Evolutionary conservation across 2,113 vertebrate genomes (phyloP), one percentile per base, ranked within the genome.

Genomic region (Triplophysa tibetana): DNA sequence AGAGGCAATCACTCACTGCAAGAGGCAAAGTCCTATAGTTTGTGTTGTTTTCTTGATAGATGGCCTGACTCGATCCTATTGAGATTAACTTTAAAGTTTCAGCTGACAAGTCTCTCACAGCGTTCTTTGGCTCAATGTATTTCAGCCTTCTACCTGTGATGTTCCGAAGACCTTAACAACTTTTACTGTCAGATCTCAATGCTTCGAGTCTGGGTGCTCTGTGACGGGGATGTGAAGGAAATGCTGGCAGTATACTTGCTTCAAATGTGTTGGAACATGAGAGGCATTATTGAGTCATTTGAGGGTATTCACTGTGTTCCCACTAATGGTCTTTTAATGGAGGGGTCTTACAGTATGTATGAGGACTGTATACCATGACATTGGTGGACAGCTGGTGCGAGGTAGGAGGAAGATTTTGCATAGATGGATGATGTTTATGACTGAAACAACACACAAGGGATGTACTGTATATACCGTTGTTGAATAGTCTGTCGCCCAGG

Each of bases 311-410:
- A 17, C 29, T 54, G 4, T 70, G 23, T n/a, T 29, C 23, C 26
- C 41, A 26, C 3, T 75, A 48, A 75, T 48, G 26, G 16, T 65
- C 7, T 77, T 38, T 77, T 33, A 54, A 77, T 77, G 61, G 24
- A 48, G 41, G 45, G 24, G 7, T 43, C 12, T 65, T 61, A 38
- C 33, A 38, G 33, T 38, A 14, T 54, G 26, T 38, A 24, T 33
- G 48, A 8, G 16, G 43, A 64, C 23, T 64, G 2, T 16, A 50
- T 75, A 16, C 50, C 58, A 17, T 23, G 54, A 62, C 72, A 17
- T 75, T 62, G 43, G 23, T 29, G 61, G 41, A 33, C 74, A 76
- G 61, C 60, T 76, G 74, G 74, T 76, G 74, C 45, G 43, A 52
- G 8, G 74, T 29, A 29, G 74, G 60, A 50, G 10, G 43, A 64